Evolutionary conservation across 2,888 invertebrate genomes (phyloP), one percentile per base, ranked within the genome.

Genomic region (Mesorhabditis spiculigera): DNA sequence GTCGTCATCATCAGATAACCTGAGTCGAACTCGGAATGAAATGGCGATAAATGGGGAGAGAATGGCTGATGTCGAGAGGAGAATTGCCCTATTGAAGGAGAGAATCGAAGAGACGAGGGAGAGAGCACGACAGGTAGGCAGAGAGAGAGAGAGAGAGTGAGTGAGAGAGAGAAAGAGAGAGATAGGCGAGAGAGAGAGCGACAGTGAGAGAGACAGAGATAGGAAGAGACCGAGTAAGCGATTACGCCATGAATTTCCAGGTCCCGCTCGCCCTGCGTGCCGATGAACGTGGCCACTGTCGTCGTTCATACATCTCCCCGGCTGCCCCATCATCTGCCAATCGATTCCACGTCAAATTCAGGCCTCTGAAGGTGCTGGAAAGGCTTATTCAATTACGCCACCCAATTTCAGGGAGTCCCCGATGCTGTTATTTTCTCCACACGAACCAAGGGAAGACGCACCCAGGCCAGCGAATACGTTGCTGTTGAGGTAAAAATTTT

Each of bases 401-500:
- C 3, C n/a, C 1, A 50, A 50, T 50, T 50, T 44, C 71, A 71
- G 63, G 68, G 68, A 64, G 82, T 84, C 5, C 81, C 82, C 45
- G 81, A 86, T 73, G 75, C 83, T 5, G 71, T 83, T 8, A 69
- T 86, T 61, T 72, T 85, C 65, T 67, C 84, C 68, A 82, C 82
- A n/a, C 75, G 78, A 65, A 86, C 85, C 1, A 75, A 77, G 43
- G 76, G 75, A 13, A 76, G 81, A 28, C 71, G 85, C 58, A 84
- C 85, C 50, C 81, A 78, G 45, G 74, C 84, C 68, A 71, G 81
- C n/a, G 86, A 88, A 72, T 87, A 82, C 76, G 70, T 88, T 65
- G 87, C 87, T 5, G 73, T 88, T 10, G 87, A 88, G 75, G 74
- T 88, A 68, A n/a, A n/a, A n/a, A n/a, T 5, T 68, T 28, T 28